Evolutionary conservation across 2,888 invertebrate species (phyloP), one percentile per base, ranked within the genome.

Genomic region (Dinocampus coccinellae): DNA sequence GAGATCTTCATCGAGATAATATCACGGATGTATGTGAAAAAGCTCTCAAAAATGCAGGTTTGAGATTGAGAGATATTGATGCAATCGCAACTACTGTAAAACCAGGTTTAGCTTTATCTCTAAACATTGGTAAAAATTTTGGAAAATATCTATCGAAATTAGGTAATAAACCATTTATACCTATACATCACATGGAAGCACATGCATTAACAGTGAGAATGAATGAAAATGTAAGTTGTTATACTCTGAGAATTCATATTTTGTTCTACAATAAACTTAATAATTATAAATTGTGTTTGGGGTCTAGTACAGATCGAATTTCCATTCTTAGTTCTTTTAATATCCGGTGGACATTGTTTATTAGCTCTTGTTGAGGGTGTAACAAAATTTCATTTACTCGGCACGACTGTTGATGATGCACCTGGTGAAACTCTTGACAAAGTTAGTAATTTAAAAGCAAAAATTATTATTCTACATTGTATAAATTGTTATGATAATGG

Each of bases 171-270:
- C 97, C 97, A 0, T 89, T 99, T 75, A 95, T 99, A 84, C 97
- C 99, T 0, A 93, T 99, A 72, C 99, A 99, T 89, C 99, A 99
- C 82, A 99, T 99, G 99, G 94, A 98, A 90, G 99, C 99, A 1
- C 99, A 99, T 90, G 97, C 99, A 3, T 89, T 99, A 70, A 95
- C 95, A 16, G 93, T 92, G 24, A 91, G 98, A 84, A 93, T 98
- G 92, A 89, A 90, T 20, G 86, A 92, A 70, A 88, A 88, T 86
- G 91, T 91, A 85, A 76, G 77, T 77, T 53, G 36, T 55, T 58
- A 20, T 0, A 10, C 3, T 39, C 11, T 9, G 9, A 42, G 16
- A 9, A 7, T 22, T 7, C 47, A 2, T 33, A 29, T 13, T 62
- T 61, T 55, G 16, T 64, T 39, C 16, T 16, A 7, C 13, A 65